Base-by-base conservation (phyloP, 2,113 vertebrate species). In the Paradoxurus hermaphroditus region DNA sequence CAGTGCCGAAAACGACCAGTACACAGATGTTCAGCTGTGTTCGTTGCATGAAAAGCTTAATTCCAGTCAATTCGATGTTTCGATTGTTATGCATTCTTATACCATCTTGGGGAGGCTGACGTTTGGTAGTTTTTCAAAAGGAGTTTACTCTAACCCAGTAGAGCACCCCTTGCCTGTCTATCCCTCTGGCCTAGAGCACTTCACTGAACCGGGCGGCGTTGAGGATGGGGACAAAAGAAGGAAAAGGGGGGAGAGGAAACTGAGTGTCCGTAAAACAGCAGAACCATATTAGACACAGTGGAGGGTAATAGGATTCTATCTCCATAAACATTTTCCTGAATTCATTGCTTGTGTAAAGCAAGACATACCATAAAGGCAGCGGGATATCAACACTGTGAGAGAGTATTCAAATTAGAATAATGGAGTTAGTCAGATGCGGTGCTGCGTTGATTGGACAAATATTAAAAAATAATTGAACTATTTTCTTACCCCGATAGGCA, bases 281-380 rank as follows among this genome's bases (percentile, higher is more conserved):
- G n/a, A 95, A 83, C 25, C 13, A 44, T 82, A 83, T 86, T 75
- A 91, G 13, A 83, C 59, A 94, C 68, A 84, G 49, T 70, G 59
- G 41, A 91, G 41, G 51, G 16, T 78, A 91, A 91, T 73, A 53
- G 9, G 67, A 91, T 94, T 94, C 82, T 84, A 49, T 84, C 84
- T 91, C 62, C 12, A n/a, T 31, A 78, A n/a, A 41, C 53, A 41
- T 91, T 88, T 95, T 56, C 29, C 88, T 88, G 62, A 94, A 84
- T 91, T 94, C 51, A 96, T 94, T 94, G 77, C 41, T 95, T 72
- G 16, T 53, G 46, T 95, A 56, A 97, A 97, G 63, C 39, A 96
- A 95, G 41, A 29, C 63, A 90, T 83, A 36, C n/a, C 51, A 77
- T 88, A 85, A 89, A 84, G 84, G 31, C 82, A 84, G 67, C 83